Percentiles rank a stretch among this genome's conserved stretches.
Evolutionary conservation across 2,113 vertebrate species (phyloP).

Genomic region (Motacilla tschutschensis): DNA sequence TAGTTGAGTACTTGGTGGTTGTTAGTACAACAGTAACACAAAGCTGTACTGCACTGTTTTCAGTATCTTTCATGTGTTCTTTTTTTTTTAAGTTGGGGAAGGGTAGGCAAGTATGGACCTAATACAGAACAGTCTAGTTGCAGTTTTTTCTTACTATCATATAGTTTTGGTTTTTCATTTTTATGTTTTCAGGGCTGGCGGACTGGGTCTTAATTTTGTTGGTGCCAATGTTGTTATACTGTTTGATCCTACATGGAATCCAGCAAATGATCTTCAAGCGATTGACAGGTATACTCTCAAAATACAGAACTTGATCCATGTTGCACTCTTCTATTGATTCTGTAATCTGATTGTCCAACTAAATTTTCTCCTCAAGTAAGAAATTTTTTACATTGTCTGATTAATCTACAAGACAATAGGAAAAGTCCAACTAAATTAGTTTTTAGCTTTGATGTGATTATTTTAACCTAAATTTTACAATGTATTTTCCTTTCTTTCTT

Average conservation of each 20-base stretch:
- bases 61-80: background rate
- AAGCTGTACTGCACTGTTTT: background rate
- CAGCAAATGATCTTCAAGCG: conserved; percentile 96
- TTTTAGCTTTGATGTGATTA: background rate
- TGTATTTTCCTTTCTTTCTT: background rate
- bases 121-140: background rate
- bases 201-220: conserved; percentile 94
- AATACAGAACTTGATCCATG: background rate
- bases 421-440: background rate
- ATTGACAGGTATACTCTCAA: conserved; percentile 84
- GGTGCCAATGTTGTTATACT: conserved; percentile 94
- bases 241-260: conserved; percentile 98
- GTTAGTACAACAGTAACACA: background rate
- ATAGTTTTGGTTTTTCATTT: background rate
- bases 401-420: background rate
- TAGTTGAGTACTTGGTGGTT: background rate
- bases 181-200: conserved; percentile 84
- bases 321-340: background rate
- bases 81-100: background rate
- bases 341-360: background rate
- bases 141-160: background rate
- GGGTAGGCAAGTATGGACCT: background rate
- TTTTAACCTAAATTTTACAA: background rate
- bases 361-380: background rate
- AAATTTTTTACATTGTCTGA: background rate